phyloP scores from a whole-genome alignment of 2,797 vertebrate genomes.

The Tokudaia muenninki region DNA sequence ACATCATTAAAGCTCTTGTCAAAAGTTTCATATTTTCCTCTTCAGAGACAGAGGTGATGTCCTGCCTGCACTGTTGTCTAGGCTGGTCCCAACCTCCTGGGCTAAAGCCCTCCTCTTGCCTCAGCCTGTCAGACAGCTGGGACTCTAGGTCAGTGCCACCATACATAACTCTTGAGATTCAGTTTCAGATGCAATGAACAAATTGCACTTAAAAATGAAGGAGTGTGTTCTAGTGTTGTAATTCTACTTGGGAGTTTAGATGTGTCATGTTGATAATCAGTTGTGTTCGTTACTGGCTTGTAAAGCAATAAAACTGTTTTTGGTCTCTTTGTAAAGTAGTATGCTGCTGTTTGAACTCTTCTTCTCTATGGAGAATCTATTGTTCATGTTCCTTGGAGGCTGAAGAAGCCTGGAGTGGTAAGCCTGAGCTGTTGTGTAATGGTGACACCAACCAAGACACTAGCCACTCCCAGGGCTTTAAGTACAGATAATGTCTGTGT shows the following conservation, averaged over 20 bases:
- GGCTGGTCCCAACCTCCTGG: background rate
- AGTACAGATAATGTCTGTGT: background rate
- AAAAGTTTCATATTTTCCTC: slow-evolving; percentile 10
- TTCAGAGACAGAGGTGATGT: background rate
- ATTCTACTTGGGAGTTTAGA: slow-evolving; percentile 50
- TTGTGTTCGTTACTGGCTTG: slow-evolving; percentile 69
- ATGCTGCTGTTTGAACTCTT: slow-evolving; percentile 31
- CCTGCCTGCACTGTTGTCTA: background rate
- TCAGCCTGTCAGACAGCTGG: background rate
- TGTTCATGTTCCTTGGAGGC: slow-evolving; percentile 11
- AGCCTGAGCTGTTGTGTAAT: background rate
- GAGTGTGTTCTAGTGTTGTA: background rate
- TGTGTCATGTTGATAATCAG: slow-evolving; percentile 59
- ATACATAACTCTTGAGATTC: slow-evolving; percentile 15
- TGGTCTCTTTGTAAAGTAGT: slow-evolving; percentile 57
- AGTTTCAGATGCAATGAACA: slow-evolving; percentile 34
- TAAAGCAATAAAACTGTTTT: slow-evolving; percentile 78
- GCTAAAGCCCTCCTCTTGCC: background rate
- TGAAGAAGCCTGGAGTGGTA: background rate
- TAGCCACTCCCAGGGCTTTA: background rate
- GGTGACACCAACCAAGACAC: background rate
- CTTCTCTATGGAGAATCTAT: background rate
- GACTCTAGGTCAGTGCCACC: background rate
- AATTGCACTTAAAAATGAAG: slow-evolving; percentile 8
- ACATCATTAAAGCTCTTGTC: slow-evolving; percentile 51